phyloP scores from a whole-genome alignment of 2,888 invertebrate genomes.

The Tridacna gigas region DNA sequence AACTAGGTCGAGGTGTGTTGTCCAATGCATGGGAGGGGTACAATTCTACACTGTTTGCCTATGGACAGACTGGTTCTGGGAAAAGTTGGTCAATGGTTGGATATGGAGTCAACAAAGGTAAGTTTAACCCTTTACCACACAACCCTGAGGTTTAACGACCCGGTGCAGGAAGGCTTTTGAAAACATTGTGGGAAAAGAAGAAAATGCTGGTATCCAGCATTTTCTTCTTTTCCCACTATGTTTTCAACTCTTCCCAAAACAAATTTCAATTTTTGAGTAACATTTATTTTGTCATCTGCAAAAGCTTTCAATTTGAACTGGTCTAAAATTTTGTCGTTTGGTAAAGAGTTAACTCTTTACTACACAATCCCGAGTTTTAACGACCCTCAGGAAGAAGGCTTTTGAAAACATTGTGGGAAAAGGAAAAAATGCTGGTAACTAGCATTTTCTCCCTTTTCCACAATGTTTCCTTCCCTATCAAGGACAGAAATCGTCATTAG shows the following conservation, averaged over 20 bases:
- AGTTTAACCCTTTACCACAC: not conserved
- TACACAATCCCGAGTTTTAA: not conserved
- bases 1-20: slow-evolving; percentile 86
- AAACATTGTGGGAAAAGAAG: too few relatives aligned
- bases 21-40: slow-evolving; percentile 87
- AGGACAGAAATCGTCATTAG: too few relatives aligned
- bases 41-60: slow-evolving; percentile 87
- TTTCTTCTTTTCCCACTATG: too few relatives aligned
- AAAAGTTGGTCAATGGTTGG: slow-evolving; percentile 88
- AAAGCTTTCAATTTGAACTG: too few relatives aligned
- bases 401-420: not conserved
- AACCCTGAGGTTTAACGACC: too few relatives aligned
- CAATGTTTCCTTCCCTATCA: not conserved
- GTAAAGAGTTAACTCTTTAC: too few relatives aligned
- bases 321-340: too few relatives aligned
- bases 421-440: not conserved
- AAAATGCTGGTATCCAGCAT: too few relatives aligned
- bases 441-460: not conserved
- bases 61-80: slow-evolving; percentile 87
- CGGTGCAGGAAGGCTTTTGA: too few relatives aligned
- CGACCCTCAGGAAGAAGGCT: not conserved
- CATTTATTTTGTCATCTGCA: too few relatives aligned
- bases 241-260: too few relatives aligned
- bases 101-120: slow-evolving; percentile 87
- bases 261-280: too few relatives aligned